Conservation (phyloP, 92 coral and sea anemone genomes). For the Zoanthus sansibaricus region DNA sequence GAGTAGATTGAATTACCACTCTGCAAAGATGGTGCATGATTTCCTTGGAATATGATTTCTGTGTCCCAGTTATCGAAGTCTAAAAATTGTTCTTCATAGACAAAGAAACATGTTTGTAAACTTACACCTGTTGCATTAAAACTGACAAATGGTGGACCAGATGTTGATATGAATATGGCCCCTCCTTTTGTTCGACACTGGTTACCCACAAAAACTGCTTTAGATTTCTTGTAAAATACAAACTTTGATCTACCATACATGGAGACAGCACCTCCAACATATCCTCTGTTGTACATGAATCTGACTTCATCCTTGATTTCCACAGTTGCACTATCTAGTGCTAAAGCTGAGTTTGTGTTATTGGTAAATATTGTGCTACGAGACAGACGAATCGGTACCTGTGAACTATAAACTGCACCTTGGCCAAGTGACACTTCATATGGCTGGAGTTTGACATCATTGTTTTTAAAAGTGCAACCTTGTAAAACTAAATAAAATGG, state of each 20-base stretch:
- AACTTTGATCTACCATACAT: constrained; percentile 73
- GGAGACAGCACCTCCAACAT: constrained; percentile 73
- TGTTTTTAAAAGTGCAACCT: constrained; percentile 40
- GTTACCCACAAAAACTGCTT: constrained; percentile 56
- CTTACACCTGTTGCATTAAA: constrained; percentile 50
- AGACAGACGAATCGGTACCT: constrained; percentile 51
- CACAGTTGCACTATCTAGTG: constrained; percentile 63
- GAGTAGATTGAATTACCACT: constrained; percentile 76
- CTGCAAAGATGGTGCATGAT: constrained; percentile 55
- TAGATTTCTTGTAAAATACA: constrained; percentile 58
- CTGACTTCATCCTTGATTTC: constrained; percentile 60
- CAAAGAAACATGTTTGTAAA: constrained; percentile 62
- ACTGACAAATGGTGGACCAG: constrained; percentile 69
- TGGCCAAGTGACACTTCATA: constrained; percentile 57
- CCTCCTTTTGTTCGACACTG: constrained; percentile 63
- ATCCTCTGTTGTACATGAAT: constrained; percentile 65
- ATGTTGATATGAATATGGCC: constrained; percentile 58
- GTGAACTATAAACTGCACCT: constrained; percentile 71
- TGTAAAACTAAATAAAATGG: constrained; percentile 58
- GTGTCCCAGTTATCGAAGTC: constrained; percentile 68
- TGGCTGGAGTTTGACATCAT: constrained; percentile 39
- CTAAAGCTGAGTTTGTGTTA: constrained; percentile 68
- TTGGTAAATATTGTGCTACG: constrained; percentile 51
- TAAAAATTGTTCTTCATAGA: constrained; percentile 48
- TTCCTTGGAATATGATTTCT: constrained; percentile 61